Evolutionary conservation across 2,797 vertebrate genomes (phyloP).

Genomic region (Myotis vivesi): DNA sequence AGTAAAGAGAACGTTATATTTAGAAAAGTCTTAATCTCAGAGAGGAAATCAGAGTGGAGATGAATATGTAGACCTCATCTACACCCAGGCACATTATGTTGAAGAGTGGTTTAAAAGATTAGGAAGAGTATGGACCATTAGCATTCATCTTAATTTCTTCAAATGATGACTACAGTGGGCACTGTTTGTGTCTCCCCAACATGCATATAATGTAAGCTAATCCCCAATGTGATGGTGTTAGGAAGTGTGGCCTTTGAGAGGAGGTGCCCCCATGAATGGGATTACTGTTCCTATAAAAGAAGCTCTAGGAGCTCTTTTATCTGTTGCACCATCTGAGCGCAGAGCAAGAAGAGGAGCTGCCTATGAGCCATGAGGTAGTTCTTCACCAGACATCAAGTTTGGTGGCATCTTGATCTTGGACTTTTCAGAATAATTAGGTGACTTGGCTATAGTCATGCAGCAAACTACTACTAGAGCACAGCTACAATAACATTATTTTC

Average conservation of each 20-base stretch:
- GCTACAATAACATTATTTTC: background rate
- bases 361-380: background rate
- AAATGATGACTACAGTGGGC: background rate
- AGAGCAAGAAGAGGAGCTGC: background rate
- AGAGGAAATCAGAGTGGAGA: background rate
- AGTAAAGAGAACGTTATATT: background rate
- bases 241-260: background rate
- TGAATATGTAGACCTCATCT: background rate
- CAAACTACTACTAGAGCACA: background rate
- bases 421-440: background rate
- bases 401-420: background rate
- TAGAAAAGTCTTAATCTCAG: background rate
- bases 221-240: no score
- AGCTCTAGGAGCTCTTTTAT: accelerated
- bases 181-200: background rate
- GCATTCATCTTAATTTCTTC: background rate
- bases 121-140: background rate
- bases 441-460: background rate
- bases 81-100: background rate
- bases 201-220: no score
- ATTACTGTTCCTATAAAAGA: background rate
- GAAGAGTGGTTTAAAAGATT: background rate
- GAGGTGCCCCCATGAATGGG: no score
- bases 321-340: background rate
- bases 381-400: background rate